Evolutionary conservation across 1,140 invertebrate species (phyloP).

Genomic region (Saccostrea glomerata): DNA sequence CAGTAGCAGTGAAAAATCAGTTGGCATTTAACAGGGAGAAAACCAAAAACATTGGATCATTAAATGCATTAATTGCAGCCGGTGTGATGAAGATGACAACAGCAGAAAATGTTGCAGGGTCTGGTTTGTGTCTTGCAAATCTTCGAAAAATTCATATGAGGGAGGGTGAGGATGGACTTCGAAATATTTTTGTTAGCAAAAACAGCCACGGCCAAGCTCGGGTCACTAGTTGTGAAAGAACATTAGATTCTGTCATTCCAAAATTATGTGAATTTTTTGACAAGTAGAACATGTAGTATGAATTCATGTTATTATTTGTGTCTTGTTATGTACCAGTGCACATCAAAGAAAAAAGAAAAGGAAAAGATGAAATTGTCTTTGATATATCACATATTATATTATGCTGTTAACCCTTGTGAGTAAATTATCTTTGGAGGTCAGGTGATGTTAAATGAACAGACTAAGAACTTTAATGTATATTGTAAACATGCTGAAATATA

Average conservation of each 20-base stretch:
- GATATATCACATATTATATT: too few species aligned
- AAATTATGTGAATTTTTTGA: conserved; percentile 8
- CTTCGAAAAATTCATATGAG: neutral
- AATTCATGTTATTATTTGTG: neutral
- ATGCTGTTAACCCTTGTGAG: too few species aligned
- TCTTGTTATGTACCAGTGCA: neutral
- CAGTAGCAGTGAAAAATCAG: neutral
- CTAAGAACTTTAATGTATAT: too few species aligned
- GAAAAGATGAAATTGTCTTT: too few species aligned
- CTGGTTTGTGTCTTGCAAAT: neutral
- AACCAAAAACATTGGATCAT: conserved; percentile 20
- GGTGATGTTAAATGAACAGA: too few species aligned
- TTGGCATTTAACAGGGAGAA: neutral
- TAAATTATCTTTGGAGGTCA: too few species aligned
- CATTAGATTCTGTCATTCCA: conserved; percentile 18
- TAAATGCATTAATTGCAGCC: conserved; percentile 7
- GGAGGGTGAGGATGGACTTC: conserved; percentile 32
- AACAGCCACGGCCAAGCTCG: neutral
- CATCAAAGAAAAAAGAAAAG: too few species aligned
- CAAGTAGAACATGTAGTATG: neutral
- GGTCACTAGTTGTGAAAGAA: neutral
- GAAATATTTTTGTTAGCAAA: conserved; percentile 9
- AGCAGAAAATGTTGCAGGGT: neutral
- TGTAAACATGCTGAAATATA: too few species aligned
- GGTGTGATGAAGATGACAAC: neutral